Evolutionary conservation across 2,797 vertebrate genomes (phyloP).

Genomic region (Denticeps clupeoides): DNA sequence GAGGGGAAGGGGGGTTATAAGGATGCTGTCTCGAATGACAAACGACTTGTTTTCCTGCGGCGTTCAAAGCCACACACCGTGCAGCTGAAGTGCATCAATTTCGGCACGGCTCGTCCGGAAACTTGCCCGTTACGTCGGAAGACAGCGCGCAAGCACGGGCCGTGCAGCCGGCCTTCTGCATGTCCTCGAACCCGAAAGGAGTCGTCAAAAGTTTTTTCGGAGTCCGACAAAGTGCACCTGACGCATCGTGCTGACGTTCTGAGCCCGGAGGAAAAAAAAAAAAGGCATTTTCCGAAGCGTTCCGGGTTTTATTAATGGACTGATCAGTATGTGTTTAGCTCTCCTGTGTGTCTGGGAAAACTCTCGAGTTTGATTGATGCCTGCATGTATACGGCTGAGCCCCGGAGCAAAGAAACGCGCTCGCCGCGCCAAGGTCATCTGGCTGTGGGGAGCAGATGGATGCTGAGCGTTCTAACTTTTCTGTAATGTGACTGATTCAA

Average conservation of each 20-base stretch:
- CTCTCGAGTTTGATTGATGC: conserved; percentile 1
- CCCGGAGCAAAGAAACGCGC: conserved; percentile 18
- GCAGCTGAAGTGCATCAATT: conserved; percentile 21
- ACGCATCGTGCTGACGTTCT: too few species aligned
- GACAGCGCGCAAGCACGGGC: too few species aligned
- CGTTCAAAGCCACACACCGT: conserved; percentile 28
- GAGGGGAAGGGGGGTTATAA: too few species aligned
- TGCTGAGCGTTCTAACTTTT: conserved; percentile 41
- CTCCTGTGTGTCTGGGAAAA: conserved; percentile 14
- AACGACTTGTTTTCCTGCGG: conserved; percentile 37
- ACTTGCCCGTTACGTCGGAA: too few species aligned
- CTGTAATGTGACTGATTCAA: conserved; percentile 51
- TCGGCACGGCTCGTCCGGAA: too few species aligned
- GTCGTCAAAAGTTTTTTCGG: too few species aligned
- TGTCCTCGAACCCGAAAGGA: too few species aligned
- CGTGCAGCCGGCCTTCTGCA: too few species aligned
- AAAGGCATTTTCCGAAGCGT: background rate
- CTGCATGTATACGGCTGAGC: conserved; percentile 15
- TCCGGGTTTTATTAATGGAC: background rate
- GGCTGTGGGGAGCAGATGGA: conserved; percentile 48
- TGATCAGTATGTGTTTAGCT: background rate
- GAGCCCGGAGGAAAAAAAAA: background rate
- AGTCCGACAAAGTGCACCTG: too few species aligned
- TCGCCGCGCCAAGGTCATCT: conserved; percentile 55
- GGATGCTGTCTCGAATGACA: conserved; percentile 37